Evolutionary conservation across 30 jellyfish, hydroid and myxozoan genomes (phyloP), one percentile per base, ranked within the genome.

Genomic region (Chironex yamaguchii): DNA sequence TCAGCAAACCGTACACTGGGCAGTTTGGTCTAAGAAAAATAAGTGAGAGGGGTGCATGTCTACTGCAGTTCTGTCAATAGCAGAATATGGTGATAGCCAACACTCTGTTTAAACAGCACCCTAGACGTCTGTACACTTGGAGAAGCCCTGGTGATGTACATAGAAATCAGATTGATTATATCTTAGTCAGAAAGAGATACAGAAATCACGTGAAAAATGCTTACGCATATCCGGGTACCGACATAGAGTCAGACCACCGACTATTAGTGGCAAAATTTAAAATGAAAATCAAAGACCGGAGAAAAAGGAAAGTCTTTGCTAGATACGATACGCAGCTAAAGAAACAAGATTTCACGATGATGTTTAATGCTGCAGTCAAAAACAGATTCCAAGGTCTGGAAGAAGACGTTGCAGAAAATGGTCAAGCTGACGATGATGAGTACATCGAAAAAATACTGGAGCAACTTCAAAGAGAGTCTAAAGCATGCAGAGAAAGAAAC

Each of bases 31-130:
- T 12, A 13, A 36, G 74, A 17, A 23, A 33, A 6, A 2, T 33
- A 64, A 64, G 29, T 64, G 78, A 64, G 29, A 32, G 78, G 29
- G 78, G 78, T 24, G 78, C 78, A 26, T 22, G 26, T 22, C 78
- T 64, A 28, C 50, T 64, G 30, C 20, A 32, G 17, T 64, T 22
- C 30, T 28, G 36, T 32, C 50, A 64, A 64, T 17, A 32, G 29
- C 25, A 64, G 30, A 32, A 64, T 26, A 52, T 52, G 69, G 25
- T 52, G 30, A 20, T 52, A 31, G 25, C 69, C 25, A 52, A 52
- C 69, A 52, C 69, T 31, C 25, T 52, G 69, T 52, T 52, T 31
- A 52, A 52, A 31, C 22, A 52, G 69, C 22, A 52, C 30, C 25
- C 25, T 52, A 31, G 69, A 52, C 22, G 22, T 28, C 22, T 28